These are phyloP conservation scores for Germaria angustata DNA, from an alignment of 2,888 invertebrate genomes.

Conservation along the genomic window DNA sequence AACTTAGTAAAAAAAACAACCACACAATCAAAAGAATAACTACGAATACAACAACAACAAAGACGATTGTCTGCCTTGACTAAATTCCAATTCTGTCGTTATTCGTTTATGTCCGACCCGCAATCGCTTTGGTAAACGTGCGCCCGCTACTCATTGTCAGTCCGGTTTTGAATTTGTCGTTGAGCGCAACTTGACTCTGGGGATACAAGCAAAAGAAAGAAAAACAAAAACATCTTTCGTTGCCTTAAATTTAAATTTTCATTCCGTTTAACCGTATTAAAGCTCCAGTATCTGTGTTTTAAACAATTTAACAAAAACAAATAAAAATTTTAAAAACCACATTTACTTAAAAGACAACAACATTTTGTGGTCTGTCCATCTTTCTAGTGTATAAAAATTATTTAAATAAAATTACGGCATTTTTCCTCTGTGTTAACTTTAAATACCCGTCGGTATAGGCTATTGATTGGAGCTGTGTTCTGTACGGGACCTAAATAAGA, in stretches of 20 bases:
- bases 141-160: constrained; percentile 72
- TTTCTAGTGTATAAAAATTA: constrained; percentile 14
- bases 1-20: constrained; percentile 9
- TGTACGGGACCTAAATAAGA: not conserved
- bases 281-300: constrained; percentile 29
- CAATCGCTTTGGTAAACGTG: constrained; percentile 63
- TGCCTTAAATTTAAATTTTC: constrained; percentile 33
- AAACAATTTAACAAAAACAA: not conserved
- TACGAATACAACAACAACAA: not conserved
- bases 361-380: not conserved
- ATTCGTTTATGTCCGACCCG: constrained; percentile 60
- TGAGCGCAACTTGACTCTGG: constrained; percentile 68
- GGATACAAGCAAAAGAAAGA: constrained; percentile 31
- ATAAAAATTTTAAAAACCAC: constrained; percentile 14
- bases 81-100: constrained; percentile 67
- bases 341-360: constrained; percentile 4
- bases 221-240: constrained; percentile 29
- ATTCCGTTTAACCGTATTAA: constrained; percentile 24
- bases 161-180: constrained; percentile 76
- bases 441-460: constrained; percentile 39
- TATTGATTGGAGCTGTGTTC: constrained; percentile 9
- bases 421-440: not conserved
- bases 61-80: constrained; percentile 54
- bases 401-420: constrained; percentile 5
- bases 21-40: constrained; percentile 19